Evolutionary conservation across 2,888 invertebrate genomes (phyloP).

Genomic region (Automeris io): DNA sequence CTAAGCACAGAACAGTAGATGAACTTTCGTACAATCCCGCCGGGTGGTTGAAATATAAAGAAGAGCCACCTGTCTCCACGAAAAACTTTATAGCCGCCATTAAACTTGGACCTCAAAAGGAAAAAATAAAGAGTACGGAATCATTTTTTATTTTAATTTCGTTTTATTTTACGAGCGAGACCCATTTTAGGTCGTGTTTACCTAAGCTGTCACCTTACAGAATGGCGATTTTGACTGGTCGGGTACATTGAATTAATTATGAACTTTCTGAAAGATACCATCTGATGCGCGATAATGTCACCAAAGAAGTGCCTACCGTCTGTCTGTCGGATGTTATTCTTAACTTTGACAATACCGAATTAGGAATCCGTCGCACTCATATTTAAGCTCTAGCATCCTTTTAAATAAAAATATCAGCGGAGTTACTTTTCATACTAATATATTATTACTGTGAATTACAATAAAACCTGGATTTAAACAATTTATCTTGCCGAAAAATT

Average conservation of each 20-base stretch:
- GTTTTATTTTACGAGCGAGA: constrained; percentile 47
- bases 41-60: constrained; percentile 69
- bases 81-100: constrained; percentile 74
- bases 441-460: too few species aligned
- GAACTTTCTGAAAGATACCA: constrained; percentile 65
- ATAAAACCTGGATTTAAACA: too few species aligned
- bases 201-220: constrained; percentile 74
- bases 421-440: too few species aligned
- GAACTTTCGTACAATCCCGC: constrained; percentile 41
- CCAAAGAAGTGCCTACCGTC: constrained; percentile 47
- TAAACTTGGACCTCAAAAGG: constrained; percentile 73
- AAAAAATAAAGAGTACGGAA: constrained; percentile 63
- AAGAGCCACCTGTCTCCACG: constrained; percentile 76
- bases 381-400: too few species aligned
- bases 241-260: constrained; percentile 68
- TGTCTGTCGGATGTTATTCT: constrained; percentile 52
- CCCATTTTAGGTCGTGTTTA: constrained; percentile 73
- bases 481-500: too few species aligned
- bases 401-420: too few species aligned
- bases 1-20: constrained; percentile 50
- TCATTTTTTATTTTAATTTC: constrained; percentile 46
- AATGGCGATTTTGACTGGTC: constrained; percentile 73
- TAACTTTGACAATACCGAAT: constrained; percentile 52
- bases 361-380: constrained; percentile 22
- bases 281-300: constrained; percentile 61